phyloP scores from a whole-genome alignment of 37 sponge, comb jelly and placozoan genomes.

The Geodia barretti region DNA sequence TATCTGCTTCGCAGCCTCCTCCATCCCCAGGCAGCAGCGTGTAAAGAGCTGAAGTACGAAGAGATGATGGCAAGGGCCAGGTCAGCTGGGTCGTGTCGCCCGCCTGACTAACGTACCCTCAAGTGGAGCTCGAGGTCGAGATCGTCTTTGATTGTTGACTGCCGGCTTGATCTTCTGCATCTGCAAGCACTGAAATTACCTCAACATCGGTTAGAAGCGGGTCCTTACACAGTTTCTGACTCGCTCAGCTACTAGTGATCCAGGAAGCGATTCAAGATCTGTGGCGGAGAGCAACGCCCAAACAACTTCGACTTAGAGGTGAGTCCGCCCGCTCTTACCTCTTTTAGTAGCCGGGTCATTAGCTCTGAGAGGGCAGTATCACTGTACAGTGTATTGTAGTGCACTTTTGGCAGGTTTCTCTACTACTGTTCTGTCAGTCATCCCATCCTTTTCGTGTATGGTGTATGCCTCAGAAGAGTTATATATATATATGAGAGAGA shows the following conservation, averaged over 20 bases:
- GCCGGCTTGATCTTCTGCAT: background rate
- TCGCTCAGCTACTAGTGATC: background rate
- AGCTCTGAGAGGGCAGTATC: no score
- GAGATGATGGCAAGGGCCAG: background rate
- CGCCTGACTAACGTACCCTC: background rate
- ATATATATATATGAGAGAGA: no score
- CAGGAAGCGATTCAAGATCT: background rate
- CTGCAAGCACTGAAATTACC: background rate
- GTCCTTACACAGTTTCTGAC: background rate
- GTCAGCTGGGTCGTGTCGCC: background rate
- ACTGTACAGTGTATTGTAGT: no score
- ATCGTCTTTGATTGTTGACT: no score
- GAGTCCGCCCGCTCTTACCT: no score
- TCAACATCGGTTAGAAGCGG: background rate
- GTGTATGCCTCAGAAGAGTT: no score
- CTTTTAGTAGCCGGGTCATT: no score
- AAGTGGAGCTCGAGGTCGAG: no score
- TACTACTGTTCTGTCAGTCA: no score
- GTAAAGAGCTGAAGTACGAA: background rate
- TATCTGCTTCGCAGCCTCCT: background rate
- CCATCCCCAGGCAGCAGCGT: background rate
- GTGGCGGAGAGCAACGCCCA: background rate
- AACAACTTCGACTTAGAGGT: background rate
- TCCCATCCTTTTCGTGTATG: no score
- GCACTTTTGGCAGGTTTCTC: no score